Base-by-base conservation (phyloP, 2,888 invertebrate genomes). In the Colletes collaris region DNA sequence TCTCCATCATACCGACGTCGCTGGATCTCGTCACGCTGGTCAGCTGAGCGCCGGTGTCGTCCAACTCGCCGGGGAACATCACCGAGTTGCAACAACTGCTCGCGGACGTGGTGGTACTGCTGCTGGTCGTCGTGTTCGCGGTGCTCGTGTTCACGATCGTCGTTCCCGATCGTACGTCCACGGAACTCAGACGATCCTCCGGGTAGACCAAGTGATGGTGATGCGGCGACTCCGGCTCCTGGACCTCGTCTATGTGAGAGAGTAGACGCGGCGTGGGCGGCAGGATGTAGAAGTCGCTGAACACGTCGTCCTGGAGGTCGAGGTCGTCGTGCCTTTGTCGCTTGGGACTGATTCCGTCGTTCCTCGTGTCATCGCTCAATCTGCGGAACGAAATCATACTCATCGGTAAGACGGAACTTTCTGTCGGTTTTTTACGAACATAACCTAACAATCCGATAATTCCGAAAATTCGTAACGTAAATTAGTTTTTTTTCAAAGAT, bases 261-360 rank as follows among this genome's bases (percentile, higher is more conserved):
- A 96, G 93, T 89, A 96, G 94, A 72, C 96, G 93, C 44, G 96
- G 96, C 1, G 96, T 95, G 11, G 96, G 95, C 79, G 96, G 95
- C 46, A 92, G 81, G 92, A 95, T 95, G 90, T 96, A 96, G 89
- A 96, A 96, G 89, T 96, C 96, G 76, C 95, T 95, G 77, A 96
- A 94, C 5, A 96, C 96, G 87, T 96, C 96, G 87, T 96, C 96
- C 85, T 96, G 95, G 59, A 96, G 95, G 90, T 96, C 94, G 69
- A 95, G 94, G 89, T 96, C 96, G 86, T 96, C 95, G 87, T 91
- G 91, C 89, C 92, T 91, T 69, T 92, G 90, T n/a, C 92, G 86
- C 56, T 92, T 92, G 2, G 89, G 79, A 70, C 81, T 86, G 10
- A 89, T 69, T 10, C 83, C 87, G 8, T 91, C 90, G 85, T 81